These are phyloP conservation scores for Liparis tanakae DNA, from an alignment of 2,797 vertebrate genomes.

Conservation along the genomic window DNA sequence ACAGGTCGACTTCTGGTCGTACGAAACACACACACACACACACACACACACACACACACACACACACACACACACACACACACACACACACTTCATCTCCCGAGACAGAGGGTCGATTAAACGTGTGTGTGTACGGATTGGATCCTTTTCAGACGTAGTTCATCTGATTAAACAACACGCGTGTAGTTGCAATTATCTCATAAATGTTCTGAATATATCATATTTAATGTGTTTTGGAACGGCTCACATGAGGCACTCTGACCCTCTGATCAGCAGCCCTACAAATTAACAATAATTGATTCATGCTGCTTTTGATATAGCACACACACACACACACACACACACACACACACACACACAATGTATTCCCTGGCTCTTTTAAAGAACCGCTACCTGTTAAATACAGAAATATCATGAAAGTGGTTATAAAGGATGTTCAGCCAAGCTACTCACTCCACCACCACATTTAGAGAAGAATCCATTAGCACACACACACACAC, in stretches of 20 bases:
- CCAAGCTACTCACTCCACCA: too few relatives aligned
- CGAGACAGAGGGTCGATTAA: background rate
- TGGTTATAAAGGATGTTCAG: too few relatives aligned
- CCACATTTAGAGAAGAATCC: too few relatives aligned
- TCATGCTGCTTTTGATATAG: background rate
- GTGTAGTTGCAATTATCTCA: background rate
- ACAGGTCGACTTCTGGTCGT: background rate
- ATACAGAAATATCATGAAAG: too few relatives aligned
- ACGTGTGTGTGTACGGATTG: background rate
- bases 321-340: background rate
- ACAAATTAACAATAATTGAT: background rate
- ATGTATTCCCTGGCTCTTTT: too few relatives aligned
- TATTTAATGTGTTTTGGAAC: background rate
- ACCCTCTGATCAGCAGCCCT: background rate
- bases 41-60: too few relatives aligned
- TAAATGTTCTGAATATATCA: background rate
- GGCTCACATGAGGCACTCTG: background rate
- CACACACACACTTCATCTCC: background rate
- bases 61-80: too few relatives aligned
- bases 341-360: background rate
- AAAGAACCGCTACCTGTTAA: too few relatives aligned
- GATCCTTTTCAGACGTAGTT: background rate
- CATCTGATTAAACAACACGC: background rate
- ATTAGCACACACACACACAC: background rate
- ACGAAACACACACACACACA: background rate